Evolutionary conservation across 1,140 invertebrate genomes (phyloP), one percentile per base, ranked within the genome.

Genomic region (Trinorchestia longiramus): DNA sequence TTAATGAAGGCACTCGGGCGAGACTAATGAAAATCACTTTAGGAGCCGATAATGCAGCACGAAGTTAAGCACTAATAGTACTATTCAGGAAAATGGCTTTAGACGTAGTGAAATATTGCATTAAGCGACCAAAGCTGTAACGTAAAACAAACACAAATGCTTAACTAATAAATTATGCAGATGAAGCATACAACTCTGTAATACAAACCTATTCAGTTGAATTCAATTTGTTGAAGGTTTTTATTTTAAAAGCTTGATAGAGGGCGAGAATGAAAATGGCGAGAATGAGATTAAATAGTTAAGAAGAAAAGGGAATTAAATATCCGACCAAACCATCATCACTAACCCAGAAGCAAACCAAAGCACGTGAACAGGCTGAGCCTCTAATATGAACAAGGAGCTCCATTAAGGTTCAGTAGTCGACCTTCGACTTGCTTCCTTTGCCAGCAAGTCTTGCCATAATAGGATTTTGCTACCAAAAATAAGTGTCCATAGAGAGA

Each of bases 401-500:
- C 1, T 77, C 62, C 15, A 77, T 77, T 77, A 77, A 77, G 62
- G 62, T 36, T 77, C 36, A 36, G 28, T 11, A 77, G 62, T 77
- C 28, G 62, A 77, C 62, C 62, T 77, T 77, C 62, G 28, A 77
- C 15, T 77, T 11, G 62, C 62, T 77, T 77, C 62, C 62, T 77
- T 77, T 23, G 28, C 11, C 62, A 77, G 62, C 62, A 36, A 77
- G 62, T 77, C 62, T 77, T 77, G 62, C 62, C 62, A 77, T 77
- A 77, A 77, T 77, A 77, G 62, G 62, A 77, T 77, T 53, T 77
- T 77, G 62, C 62, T 11, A 28, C 62, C 62, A 77, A 77, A 77
- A 77, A 77, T 77, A 77, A 77, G 62, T 77, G 62, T 77, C 62
- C 62, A 77, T 77, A 77, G 36, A 77, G 62, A 77, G 62, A 77